Conservation (phyloP, 2,797 vertebrate species). For the Remorina albescens region DNA sequence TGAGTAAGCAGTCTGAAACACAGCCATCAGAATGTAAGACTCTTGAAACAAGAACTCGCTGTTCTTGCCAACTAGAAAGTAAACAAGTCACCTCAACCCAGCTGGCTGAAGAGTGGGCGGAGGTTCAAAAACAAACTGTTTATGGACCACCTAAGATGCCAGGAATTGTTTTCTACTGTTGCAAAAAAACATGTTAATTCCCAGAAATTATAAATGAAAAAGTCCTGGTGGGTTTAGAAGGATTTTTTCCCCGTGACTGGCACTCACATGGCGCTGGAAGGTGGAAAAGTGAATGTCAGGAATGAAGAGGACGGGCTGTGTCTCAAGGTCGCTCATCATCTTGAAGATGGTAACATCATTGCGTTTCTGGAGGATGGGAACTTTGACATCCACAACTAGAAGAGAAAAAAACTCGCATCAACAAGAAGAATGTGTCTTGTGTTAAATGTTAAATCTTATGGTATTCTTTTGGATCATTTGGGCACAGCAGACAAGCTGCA, state of each 20-base stretch:
- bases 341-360: constrained; percentile 96
- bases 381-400: constrained; percentile 91
- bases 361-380: constrained; percentile 92
- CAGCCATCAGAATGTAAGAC: constrained; percentile 57
- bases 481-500: not conserved
- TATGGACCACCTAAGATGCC: constrained; percentile 43
- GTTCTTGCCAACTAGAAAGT: constrained; percentile 71
- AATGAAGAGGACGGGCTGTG: constrained; percentile 98
- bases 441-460: not conserved
- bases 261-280: constrained; percentile 95
- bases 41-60: constrained; percentile 66
- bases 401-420: not conserved
- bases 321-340: constrained; percentile 91
- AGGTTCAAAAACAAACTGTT: constrained; percentile 57
- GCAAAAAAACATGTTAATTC: not conserved
- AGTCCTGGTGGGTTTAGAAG: not conserved
- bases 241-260: constrained; percentile 3
- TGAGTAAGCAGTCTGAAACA: constrained; percentile 63
- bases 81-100: constrained; percentile 72
- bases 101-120: constrained; percentile 51
- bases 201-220: constrained; percentile 19
- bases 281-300: constrained; percentile 95
- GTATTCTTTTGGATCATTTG: not conserved
- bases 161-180: not conserved
- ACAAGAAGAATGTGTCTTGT: not conserved